phyloP scores from a whole-genome alignment of 2,797 vertebrate species.

The Discoglossus pictus region DNA sequence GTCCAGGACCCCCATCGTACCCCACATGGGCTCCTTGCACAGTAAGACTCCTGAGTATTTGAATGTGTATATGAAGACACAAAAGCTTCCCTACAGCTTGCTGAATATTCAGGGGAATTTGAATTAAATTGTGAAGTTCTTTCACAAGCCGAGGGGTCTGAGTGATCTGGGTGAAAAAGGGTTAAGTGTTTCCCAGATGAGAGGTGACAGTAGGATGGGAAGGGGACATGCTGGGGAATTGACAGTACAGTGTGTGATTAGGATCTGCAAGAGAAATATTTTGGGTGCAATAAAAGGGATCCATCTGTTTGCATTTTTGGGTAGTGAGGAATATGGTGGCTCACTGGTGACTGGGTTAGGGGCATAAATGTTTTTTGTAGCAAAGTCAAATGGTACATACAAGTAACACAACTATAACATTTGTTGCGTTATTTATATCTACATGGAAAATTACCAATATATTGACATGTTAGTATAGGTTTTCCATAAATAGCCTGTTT shows the following conservation, averaged over 20 bases:
- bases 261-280: too few species aligned
- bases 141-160: neutral
- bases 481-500: too few species aligned
- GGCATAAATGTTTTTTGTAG: too few species aligned
- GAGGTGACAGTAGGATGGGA: conserved; percentile 4
- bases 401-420: too few species aligned
- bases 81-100: conserved; percentile 30
- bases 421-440: too few species aligned
- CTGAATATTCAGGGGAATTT: conserved; percentile 7
- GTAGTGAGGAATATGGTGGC: too few species aligned
- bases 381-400: too few species aligned
- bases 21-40: conserved; percentile 25
- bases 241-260: conserved; percentile 3
- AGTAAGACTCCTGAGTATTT: conserved; percentile 35
- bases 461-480: too few species aligned
- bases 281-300: conserved; percentile 16
- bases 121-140: conserved; percentile 10
- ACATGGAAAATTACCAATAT: too few species aligned
- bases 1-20: conserved; percentile 15
- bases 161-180: neutral
- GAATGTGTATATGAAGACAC: conserved; percentile 34
- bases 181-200: conserved; percentile 4
- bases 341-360: too few species aligned
- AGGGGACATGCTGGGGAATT: too few species aligned
- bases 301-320: conserved; percentile 15